Percentiles rank a stretch among this genome's conserved stretches.
Evolutionary conservation across 1,140 invertebrate genomes (phyloP).

Genomic region (Spodoptera frugiperda): DNA sequence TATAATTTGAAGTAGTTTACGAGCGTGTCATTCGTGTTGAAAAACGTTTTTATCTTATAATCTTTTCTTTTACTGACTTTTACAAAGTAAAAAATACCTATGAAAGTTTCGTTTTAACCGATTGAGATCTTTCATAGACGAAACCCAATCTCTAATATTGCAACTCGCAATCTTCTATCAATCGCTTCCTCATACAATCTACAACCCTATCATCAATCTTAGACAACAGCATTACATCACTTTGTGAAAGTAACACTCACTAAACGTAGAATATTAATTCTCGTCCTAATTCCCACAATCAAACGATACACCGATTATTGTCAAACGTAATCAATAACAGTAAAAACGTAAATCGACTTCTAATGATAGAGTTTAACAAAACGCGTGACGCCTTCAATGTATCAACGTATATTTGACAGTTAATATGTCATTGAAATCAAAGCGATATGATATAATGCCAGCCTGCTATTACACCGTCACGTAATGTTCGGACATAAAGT

Average conservation of each 20-base stretch:
- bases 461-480: conserved; percentile 54
- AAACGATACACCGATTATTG: conserved; percentile 70
- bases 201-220: not conserved
- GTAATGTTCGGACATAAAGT: conserved; percentile 44
- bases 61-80: not conserved
- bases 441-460: conserved; percentile 59
- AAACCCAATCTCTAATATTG: not conserved
- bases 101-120: no score
- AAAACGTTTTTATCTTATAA: not conserved
- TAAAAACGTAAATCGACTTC: conserved; percentile 67
- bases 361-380: conserved; percentile 76
- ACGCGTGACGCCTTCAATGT: conserved; percentile 70
- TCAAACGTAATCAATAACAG: conserved; percentile 75
- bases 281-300: conserved; percentile 67
- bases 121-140: not conserved
- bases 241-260: conserved; percentile 61
- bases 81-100: no score
- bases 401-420: conserved; percentile 66
- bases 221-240: conserved; percentile 19
- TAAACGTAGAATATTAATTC: conserved; percentile 52
- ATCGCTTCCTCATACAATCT: conserved; percentile 8
- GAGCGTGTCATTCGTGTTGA: not conserved
- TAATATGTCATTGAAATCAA: conserved; percentile 75
- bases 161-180: not conserved
- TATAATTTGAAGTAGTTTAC: conserved; percentile 4